Conservation (phyloP, 2,888 invertebrate species). For the Syrista parreyssii region DNA sequence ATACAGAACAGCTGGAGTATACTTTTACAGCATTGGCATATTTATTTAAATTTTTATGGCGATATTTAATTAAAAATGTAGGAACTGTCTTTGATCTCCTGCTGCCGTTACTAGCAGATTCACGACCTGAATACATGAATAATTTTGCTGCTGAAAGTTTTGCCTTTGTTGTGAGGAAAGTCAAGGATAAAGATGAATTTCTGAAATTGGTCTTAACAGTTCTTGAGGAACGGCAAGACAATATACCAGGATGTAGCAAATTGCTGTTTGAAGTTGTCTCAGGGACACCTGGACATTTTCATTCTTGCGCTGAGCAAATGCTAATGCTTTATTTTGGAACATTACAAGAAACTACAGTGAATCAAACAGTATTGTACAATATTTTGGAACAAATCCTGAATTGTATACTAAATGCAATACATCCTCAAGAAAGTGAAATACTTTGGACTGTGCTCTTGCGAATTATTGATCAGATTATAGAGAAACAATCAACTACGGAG, state of each 20-base stretch:
- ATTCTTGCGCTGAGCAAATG: slow-evolving; percentile 82
- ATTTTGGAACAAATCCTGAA: slow-evolving; percentile 75
- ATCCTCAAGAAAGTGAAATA: slow-evolving; percentile 72
- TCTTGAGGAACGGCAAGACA: slow-evolving; percentile 75
- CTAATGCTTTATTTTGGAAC: slow-evolving; percentile 76
- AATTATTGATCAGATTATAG: slow-evolving; percentile 59
- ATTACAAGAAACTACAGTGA: slow-evolving; percentile 66
- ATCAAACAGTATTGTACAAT: slow-evolving; percentile 71
- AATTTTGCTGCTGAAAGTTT: slow-evolving; percentile 97
- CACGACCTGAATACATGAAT: slow-evolving; percentile 85
- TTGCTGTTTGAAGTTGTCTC: slow-evolving; percentile 89
- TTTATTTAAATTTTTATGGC: slow-evolving; percentile 89
- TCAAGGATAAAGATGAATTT: slow-evolving; percentile 82
- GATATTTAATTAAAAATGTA: slow-evolving; percentile 84
- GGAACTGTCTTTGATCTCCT: slow-evolving; percentile 77
- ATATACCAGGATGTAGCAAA: slow-evolving; percentile 83
- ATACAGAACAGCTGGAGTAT: slow-evolving; percentile 88
- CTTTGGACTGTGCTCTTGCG: slow-evolving; percentile 74
- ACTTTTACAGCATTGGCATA: slow-evolving; percentile 88
- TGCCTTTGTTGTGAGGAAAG: slow-evolving; percentile 92
- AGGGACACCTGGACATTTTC: slow-evolving; percentile 86
- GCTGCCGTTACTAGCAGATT: slow-evolving; percentile 80
- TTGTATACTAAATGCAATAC: slow-evolving; percentile 74
- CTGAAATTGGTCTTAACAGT: slow-evolving; percentile 76
- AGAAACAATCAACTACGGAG: slow-evolving; percentile 58